Evolutionary conservation across 2,797 vertebrate species (phyloP).

Genomic region (Anableps anableps): DNA sequence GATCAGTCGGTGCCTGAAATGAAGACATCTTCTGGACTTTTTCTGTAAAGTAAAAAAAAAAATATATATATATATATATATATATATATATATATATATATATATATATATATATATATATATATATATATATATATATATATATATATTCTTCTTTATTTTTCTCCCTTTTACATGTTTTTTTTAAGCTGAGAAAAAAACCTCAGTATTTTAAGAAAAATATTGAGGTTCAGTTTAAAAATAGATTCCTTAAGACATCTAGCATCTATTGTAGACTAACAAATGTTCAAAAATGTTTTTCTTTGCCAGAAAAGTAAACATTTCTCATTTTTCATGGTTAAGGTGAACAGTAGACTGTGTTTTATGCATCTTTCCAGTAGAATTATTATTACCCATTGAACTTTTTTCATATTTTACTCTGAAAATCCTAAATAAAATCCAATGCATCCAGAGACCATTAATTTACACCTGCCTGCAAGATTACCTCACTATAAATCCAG

Average conservation of each 20-base stretch:
- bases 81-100: no score
- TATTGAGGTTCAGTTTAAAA: not conserved
- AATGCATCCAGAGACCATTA: not conserved
- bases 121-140: no score
- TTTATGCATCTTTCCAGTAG: not conserved
- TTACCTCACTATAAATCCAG: not conserved
- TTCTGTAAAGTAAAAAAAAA: not conserved
- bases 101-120: no score
- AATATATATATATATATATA: no score
- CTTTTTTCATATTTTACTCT: not conserved
- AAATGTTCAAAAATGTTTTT: conserved; percentile 26
- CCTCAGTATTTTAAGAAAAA: not conserved
- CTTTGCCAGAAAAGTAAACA: conserved; percentile 9
- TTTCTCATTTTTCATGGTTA: conserved; percentile 8
- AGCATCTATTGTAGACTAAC: not conserved
- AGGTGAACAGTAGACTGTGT: conserved; percentile 12
- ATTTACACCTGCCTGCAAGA: not conserved
- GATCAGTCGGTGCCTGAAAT: not conserved
- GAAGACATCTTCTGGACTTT: not conserved
- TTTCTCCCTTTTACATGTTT: not conserved
- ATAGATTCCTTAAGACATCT: not conserved
- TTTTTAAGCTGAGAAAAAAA: no score
- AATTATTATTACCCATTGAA: not conserved
- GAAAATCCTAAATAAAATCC: not conserved
- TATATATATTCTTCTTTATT: not conserved